Percentiles rank a stretch among this genome's conserved stretches.
phyloP scores from a whole-genome alignment of 1,140 invertebrate species.

The Aphis gossypii region DNA sequence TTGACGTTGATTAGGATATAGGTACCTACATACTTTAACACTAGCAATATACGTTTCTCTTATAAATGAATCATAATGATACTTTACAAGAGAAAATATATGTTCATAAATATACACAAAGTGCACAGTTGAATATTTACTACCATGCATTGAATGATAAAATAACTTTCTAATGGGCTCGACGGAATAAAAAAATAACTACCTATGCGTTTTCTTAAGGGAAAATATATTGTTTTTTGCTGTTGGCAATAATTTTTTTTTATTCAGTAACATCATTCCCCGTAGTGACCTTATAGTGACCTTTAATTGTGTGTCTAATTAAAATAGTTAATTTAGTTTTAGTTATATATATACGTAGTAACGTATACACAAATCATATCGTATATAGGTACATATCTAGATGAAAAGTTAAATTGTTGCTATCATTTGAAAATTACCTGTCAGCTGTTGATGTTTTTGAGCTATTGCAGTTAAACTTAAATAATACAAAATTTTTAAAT shows the following conservation, averaged over 20 bases:
- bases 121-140: neutral
- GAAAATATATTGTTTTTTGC: neutral
- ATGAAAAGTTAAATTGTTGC: too few species aligned
- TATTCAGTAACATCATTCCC: neutral
- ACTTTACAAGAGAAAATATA: slow-evolving; percentile 15
- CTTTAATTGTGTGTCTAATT: neutral
- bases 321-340: too few species aligned
- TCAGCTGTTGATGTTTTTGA: too few species aligned
- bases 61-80: slow-evolving; percentile 43
- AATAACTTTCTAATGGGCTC: slow-evolving; percentile 36
- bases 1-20: slow-evolving; percentile 9
- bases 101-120: neutral
- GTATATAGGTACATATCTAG: too few species aligned
- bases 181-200: neutral
- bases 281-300: neutral
- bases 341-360: too few species aligned
- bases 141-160: slow-evolving; percentile 11
- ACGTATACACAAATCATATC: too few species aligned
- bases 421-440: too few species aligned
- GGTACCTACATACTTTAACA: neutral
- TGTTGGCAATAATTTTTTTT: neutral
- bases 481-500: too few species aligned
- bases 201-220: neutral
- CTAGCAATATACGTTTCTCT: slow-evolving; percentile 31
- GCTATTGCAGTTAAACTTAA: too few species aligned